Evolutionary conservation across 1,140 invertebrate species (phyloP).

Genomic region (Varroa destructor): DNA sequence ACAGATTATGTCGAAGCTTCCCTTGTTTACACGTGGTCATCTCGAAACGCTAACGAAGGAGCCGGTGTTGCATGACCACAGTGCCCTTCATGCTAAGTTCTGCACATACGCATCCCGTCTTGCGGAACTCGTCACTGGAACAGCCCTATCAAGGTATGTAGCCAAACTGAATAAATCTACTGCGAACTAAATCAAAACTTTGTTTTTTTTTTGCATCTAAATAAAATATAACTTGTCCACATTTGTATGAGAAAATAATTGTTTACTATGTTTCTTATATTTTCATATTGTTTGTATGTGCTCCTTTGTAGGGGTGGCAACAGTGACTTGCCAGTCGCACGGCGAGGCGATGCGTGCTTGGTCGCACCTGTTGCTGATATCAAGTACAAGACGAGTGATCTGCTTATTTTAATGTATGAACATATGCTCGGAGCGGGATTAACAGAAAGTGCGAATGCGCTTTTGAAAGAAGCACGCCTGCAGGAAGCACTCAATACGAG

Average conservation of each 20-base stretch:
- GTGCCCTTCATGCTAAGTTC: conserved; percentile 84
- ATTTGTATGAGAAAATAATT: too few relatives aligned
- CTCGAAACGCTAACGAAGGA: conserved; percentile 84
- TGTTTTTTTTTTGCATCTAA: conserved; percentile 32
- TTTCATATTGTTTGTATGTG: background rate
- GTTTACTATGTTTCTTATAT: too few relatives aligned
- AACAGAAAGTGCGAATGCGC: conserved; percentile 51
- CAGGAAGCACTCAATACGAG: conserved; percentile 35
- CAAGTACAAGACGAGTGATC: conserved; percentile 25
- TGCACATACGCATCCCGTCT: conserved; percentile 85
- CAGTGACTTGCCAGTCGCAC: conserved; percentile 11
- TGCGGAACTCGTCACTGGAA: conserved; percentile 77
- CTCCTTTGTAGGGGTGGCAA: background rate
- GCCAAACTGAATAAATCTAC: conserved; percentile 53
- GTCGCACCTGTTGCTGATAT: background rate
- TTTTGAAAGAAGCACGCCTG: conserved; percentile 63
- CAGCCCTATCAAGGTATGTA: conserved; percentile 55
- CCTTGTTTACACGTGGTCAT: conserved; percentile 80
- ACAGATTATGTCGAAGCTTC: conserved; percentile 89
- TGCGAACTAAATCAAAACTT: conserved; percentile 63
- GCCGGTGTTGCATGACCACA: conserved; percentile 85
- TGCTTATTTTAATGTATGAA: conserved; percentile 16
- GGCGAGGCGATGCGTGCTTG: background rate
- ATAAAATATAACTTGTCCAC: too few relatives aligned
- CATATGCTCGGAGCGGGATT: conserved; percentile 39